Conservation (phyloP, 2,113 vertebrate species). For the Anguilla japonica region DNA sequence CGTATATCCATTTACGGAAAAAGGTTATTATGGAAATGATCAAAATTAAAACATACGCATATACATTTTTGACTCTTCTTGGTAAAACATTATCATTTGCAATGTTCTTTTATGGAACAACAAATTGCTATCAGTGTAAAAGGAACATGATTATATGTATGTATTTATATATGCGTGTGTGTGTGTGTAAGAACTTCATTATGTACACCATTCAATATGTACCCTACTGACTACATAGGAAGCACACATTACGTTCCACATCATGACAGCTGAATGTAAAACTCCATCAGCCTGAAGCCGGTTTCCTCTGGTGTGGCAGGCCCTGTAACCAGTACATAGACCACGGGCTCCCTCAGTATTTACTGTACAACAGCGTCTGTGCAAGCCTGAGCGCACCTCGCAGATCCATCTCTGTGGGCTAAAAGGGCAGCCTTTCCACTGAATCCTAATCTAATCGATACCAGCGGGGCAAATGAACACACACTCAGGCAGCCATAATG, state of each 20-base stretch:
- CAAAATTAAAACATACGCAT: not conserved
- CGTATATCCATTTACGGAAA: not conserved
- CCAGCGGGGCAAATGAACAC: not conserved
- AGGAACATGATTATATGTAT: not conserved
- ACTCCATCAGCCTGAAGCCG: not conserved
- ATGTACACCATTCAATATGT: not conserved
- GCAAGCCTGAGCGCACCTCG: not conserved
- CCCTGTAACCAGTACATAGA: not conserved
- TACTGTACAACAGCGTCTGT: not conserved
- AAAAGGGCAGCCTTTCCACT: not conserved
- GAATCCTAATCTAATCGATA: not conserved
- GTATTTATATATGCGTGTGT: no score
- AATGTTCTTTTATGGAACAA: not conserved
- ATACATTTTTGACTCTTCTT: not conserved
- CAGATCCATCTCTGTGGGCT: not conserved
- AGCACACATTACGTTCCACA: conserved; percentile 13
- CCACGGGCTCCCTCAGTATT: not conserved
- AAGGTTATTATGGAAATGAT: not conserved
- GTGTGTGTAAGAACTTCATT: not conserved
- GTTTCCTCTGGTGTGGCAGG: not conserved
- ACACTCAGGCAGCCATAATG: not conserved
- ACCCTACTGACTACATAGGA: not conserved
- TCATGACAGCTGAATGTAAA: conserved; percentile 18
- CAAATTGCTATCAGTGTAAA: not conserved
- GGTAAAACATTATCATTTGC: not conserved